Base-by-base conservation (phyloP, 2,797 vertebrate genomes). In the Rhinogobio ventralis region DNA sequence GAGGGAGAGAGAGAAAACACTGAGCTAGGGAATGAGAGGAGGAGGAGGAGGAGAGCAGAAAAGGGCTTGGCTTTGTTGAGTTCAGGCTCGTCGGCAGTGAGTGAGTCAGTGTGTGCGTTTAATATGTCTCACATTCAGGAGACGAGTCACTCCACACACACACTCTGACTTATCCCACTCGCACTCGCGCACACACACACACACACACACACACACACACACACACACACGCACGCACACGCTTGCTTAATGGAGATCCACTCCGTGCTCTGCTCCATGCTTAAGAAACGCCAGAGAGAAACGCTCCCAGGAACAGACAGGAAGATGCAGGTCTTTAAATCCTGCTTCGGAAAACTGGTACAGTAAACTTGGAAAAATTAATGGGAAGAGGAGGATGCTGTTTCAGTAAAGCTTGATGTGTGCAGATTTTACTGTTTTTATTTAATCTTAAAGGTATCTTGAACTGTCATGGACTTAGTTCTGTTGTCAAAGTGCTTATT, bases 281-380 rank as follows among this genome's bases (percentile, higher is more conserved):
- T 75, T 64, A 36, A 42, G 72, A 67, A 42, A 33, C 74, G 3
- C 7, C 77, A 72, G 45, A 79, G 68, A 71, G 71, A 67, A 78
- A 67, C 78, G 7, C 75, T 45, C 14, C 17, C 77, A 33, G 73
- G 78, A 78, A 86, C 45, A 49, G 23, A 67, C 49, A 64, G 36
- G 20, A 89, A 79, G 85, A 90, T 90, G 89, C 89, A 85, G 89
- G 83, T 90, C 74, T 90, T 90, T 83, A 89, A 88, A 87, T 90
- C 85, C 85, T 90, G 89, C 85, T 90, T 90, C 72, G 89, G 89
- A 74, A 90, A 87, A 85, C 89, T 89, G 89, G 89, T 89, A 89
- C 33, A 67, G 86, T 81, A 69, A 33, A 75, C 62, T 62, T 7
- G 3, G 11, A 7, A 68, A 30, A 55, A 51, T 71, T 42, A 42